Conservation (phyloP, 2,888 invertebrate genomes). For the Oscheius sp. region DNA sequence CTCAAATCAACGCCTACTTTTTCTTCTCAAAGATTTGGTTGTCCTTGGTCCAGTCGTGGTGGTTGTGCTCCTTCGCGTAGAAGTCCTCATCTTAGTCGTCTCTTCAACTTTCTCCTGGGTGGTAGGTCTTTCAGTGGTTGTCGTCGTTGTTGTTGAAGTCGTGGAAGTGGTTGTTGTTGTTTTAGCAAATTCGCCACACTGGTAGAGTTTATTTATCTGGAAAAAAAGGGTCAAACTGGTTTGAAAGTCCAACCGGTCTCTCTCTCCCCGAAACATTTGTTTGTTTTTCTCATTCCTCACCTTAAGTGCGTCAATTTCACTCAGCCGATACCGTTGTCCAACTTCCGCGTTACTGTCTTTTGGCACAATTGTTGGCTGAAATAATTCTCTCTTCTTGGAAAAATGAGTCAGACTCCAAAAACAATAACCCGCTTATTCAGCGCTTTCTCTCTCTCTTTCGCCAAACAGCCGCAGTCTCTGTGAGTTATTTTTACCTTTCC, state of each 20-base stretch:
- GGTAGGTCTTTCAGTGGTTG: slow-evolving; percentile 26
- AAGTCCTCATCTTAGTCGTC: slow-evolving; percentile 20
- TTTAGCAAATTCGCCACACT: slow-evolving; percentile 65
- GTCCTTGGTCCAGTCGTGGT: slow-evolving; percentile 29
- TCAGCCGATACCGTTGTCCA: slow-evolving; percentile 67
- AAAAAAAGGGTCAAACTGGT: no score
- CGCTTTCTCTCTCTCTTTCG: not conserved
- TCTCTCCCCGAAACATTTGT: not conserved
- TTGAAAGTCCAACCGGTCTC: not conserved
- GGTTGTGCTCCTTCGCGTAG: slow-evolving; percentile 41
- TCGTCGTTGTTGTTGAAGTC: slow-evolving; percentile 39
- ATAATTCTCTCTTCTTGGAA: not conserved
- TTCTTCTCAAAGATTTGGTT: slow-evolving; percentile 38
- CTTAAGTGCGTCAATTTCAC: slow-evolving; percentile 50
- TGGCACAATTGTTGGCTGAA: slow-evolving; percentile 73
- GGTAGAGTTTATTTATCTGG: slow-evolving; percentile 70
- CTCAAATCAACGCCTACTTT: slow-evolving; percentile 33
- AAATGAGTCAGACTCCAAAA: not conserved
- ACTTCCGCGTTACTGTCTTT: slow-evolving; percentile 66
- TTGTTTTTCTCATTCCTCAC: not conserved
- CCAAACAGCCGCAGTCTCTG: not conserved
- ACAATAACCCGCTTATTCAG: not conserved
- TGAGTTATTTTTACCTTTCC: slow-evolving; percentile 67
- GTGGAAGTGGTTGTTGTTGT: slow-evolving; percentile 44
- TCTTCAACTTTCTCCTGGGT: slow-evolving; percentile 24